phyloP scores from a whole-genome alignment of 1,140 invertebrate species.

The Helicoverpa armigera region DNA sequence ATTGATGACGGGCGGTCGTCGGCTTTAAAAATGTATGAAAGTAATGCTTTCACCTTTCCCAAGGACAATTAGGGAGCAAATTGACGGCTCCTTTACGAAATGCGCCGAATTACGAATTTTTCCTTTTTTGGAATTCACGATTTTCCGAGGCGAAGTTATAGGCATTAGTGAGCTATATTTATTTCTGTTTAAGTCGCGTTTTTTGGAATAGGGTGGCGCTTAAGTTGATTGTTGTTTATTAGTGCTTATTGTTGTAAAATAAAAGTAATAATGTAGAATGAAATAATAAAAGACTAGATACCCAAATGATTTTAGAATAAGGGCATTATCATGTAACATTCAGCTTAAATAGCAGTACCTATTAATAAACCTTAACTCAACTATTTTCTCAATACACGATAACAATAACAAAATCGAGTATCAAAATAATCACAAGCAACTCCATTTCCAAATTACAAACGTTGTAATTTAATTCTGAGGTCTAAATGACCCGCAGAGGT shows the following conservation, averaged over 20 bases:
- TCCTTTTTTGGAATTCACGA: constrained; percentile 9
- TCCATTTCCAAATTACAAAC: constrained; percentile 23
- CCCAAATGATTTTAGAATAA: too few species aligned
- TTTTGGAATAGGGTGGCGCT: not conserved
- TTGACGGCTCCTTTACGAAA: constrained; percentile 41
- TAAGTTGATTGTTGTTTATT: not conserved
- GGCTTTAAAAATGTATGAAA: constrained; percentile 45
- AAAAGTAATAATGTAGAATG: not conserved
- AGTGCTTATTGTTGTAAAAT: not conserved
- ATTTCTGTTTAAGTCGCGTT: not conserved
- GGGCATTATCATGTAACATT: too few species aligned
- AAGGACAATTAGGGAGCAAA: constrained; percentile 33
- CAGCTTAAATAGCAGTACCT: too few species aligned
- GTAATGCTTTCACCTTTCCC: constrained; percentile 33
- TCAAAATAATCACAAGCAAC: constrained; percentile 23
- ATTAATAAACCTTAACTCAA: too few species aligned
- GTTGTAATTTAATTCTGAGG: constrained; percentile 50
- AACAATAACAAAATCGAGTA: not conserved
- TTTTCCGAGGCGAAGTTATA: not conserved
- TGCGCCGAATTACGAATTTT: constrained; percentile 17
- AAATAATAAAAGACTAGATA: too few species aligned
- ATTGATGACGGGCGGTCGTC: constrained; percentile 36
- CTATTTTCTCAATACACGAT: not conserved
- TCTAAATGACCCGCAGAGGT: constrained; percentile 63
- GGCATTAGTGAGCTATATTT: constrained; percentile 6